Evolutionary conservation across 2,797 vertebrate genomes (phyloP), one percentile per base, ranked within the genome.

Genomic region (Gymnoscopelus microlampas): DNA sequence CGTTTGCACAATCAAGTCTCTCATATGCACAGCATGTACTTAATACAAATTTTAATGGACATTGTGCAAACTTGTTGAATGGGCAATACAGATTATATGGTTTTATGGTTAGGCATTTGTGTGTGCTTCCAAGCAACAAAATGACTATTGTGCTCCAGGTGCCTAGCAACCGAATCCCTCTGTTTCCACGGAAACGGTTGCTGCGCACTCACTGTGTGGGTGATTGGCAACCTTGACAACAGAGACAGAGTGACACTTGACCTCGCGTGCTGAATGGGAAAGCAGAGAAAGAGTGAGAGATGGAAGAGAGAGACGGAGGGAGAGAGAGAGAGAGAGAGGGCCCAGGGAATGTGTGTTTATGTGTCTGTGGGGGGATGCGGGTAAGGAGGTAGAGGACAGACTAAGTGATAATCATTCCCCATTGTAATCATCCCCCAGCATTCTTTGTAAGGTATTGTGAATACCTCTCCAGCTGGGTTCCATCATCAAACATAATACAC

Each of bases 161-260:
- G 91, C 93, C 90, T 92, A 93, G 93, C 93, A 94, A 94, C 92
- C 82, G 57, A 89, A 91, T 91, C 77, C 71, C 89, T 90, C 91
- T 87, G 92, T 94, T 95, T 94, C 92, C 94, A 81, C 92, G 90
- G 94, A 91, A 92, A 95, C 94, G 63, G 94, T 95, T 95, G 91
- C 94, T 89, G 87, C 55, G 90, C 89, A 91, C 82, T 91, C 87
- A 81, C 87, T 87, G 92, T 93, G 83, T 87, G 88, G 81, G 73
- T 93, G 94, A 95, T 89, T 95, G 93, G 89, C 93, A 93, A 90
- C 89, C 90, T 89, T 90, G 92, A 92, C 89, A 90, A 85, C 90
- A 71, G 89, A 92, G 91, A 90, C 82, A 68, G 81, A 88, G 85
- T 93, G 91, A 93, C 92, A 91, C 89, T 92, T 94, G 93, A 94